A percentile compares a stretch with the other conserved stretches of the same genome.
These are phyloP conservation scores for Myiotriccus ornatus DNA, from an alignment of 2,797 vertebrate species.

Conservation along the genomic window DNA sequence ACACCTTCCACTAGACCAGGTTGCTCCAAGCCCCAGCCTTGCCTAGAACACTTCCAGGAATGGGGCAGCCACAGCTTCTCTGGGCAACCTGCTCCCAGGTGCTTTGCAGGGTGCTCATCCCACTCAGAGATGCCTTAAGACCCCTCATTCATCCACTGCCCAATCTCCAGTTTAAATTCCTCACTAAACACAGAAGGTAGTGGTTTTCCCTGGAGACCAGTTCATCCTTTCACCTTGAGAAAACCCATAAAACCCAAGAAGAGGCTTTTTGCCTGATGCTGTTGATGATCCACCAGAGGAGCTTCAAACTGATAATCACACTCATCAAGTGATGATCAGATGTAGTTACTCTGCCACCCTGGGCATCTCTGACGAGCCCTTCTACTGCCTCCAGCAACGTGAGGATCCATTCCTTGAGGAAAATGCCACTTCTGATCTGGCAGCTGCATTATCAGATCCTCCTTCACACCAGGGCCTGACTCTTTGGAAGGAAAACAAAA, in stretches of 20 bases:
- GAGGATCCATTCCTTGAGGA: neutral
- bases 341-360: accelerated
- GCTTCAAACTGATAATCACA: neutral
- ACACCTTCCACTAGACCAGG: neutral
- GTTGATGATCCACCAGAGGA: neutral
- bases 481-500: neutral
- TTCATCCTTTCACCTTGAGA: neutral
- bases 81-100: neutral
- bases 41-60: neutral
- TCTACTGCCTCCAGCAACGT: neutral
- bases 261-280: neutral
- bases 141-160: accelerated
- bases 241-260: neutral
- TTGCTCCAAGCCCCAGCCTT: neutral
- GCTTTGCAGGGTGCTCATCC: neutral
- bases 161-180: neutral
- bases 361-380: neutral
- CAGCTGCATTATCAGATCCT: neutral
- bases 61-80: neutral
- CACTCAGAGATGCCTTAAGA: neutral
- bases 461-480: neutral
- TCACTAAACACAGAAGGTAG: neutral
- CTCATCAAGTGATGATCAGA: accelerated
- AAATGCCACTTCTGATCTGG: neutral
- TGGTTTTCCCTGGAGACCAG: neutral